These are phyloP conservation scores for Metellina segmentata DNA, from an alignment of 2,888 invertebrate species.

Conservation along the genomic window DNA sequence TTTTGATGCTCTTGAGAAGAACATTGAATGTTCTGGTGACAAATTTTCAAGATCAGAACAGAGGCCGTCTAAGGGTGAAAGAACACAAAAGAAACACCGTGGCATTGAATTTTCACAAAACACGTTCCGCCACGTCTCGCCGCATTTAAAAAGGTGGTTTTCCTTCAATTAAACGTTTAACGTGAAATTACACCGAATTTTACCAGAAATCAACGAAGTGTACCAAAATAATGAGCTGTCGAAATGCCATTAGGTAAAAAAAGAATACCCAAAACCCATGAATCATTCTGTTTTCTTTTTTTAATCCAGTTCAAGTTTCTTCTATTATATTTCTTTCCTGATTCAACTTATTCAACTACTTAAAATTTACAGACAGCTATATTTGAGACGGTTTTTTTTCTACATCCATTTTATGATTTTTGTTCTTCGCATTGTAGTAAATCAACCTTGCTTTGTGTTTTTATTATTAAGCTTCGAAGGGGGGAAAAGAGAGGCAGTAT, in stretches of 20 bases:
- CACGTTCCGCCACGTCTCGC: neutral
- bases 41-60: constrained; percentile 1
- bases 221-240: neutral
- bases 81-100: neutral
- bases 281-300: neutral
- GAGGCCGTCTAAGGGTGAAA: neutral
- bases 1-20: neutral
- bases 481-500: neutral
- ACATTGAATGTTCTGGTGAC: neutral
- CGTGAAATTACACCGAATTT: constrained; percentile 3
- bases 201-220: neutral
- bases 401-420: neutral
- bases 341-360: neutral
- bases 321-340: neutral
- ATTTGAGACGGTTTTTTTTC: neutral
- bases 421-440: neutral
- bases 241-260: neutral
- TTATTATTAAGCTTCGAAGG: neutral
- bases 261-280: neutral
- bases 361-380: neutral
- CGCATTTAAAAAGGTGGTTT: neutral
- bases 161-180: constrained; percentile 24
- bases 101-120: neutral
- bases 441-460: neutral
- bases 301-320: neutral